These are phyloP conservation scores for Zaprionus davidi DNA, from an alignment of 1,140 invertebrate species.

Conservation along the genomic window DNA sequence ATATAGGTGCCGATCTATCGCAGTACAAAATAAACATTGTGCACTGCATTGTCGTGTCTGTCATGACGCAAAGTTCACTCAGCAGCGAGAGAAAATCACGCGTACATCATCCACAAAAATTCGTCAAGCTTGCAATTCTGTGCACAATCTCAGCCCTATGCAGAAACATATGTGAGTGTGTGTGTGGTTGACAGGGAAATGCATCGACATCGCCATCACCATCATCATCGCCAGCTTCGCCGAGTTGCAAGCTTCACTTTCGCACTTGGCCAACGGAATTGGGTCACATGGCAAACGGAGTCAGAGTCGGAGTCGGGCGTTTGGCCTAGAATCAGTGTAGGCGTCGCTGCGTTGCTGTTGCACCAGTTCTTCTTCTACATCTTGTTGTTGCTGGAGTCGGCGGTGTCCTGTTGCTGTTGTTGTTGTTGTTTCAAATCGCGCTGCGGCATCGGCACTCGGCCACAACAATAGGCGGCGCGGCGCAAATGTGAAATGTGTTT, in stretches of 20 bases:
- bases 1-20: too few species aligned
- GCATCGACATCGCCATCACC: slow-evolving; percentile 16
- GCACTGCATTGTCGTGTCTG: too few species aligned
- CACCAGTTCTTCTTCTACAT: slow-evolving; percentile 4
- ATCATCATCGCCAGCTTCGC: background rate
- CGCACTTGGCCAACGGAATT: slow-evolving; percentile 59
- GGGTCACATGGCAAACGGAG: slow-evolving; percentile 56
- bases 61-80: background rate
- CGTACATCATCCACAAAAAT: background rate
- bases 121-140: background rate
- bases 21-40: background rate
- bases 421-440: slow-evolving; percentile 50
- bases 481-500: slow-evolving; percentile 66
- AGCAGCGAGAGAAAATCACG: background rate
- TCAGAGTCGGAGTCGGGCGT: slow-evolving; percentile 10
- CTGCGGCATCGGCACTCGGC: slow-evolving; percentile 27
- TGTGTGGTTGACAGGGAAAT: background rate
- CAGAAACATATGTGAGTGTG: background rate
- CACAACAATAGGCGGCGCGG: slow-evolving; percentile 65
- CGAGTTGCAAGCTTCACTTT: slow-evolving; percentile 53
- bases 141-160: background rate
- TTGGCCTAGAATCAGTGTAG: slow-evolving; percentile 47
- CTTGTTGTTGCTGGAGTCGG: slow-evolving; percentile 15
- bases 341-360: slow-evolving; percentile 12
- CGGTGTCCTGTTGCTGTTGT: slow-evolving; percentile 23